Conservation (phyloP, 2,113 vertebrate species). For the Platysteira castanea region DNA sequence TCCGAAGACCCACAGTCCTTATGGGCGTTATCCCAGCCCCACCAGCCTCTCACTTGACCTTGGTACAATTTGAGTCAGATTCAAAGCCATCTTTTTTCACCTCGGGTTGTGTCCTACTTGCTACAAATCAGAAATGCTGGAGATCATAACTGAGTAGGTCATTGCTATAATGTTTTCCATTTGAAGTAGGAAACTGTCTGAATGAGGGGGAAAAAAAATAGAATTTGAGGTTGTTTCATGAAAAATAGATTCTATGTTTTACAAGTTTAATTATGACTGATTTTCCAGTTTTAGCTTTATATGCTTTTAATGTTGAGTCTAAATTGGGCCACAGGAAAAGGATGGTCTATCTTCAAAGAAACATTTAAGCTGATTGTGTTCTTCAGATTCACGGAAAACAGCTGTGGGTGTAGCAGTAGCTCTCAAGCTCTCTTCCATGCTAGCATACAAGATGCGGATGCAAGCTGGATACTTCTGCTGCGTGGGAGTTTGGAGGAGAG, state of each 20-base stretch:
- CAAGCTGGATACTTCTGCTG: not conserved
- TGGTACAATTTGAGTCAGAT: not conserved
- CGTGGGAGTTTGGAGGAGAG: constrained; percentile 23
- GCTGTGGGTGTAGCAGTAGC: constrained; percentile 45
- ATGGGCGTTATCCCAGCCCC: not conserved
- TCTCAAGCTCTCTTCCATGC: constrained; percentile 45
- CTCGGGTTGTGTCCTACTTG: not conserved
- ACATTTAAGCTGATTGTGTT: constrained; percentile 21
- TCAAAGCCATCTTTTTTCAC: not conserved
- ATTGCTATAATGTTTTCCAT: not conserved
- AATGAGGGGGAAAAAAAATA: not conserved
- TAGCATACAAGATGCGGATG: not conserved
- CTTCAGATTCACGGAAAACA: constrained; percentile 67
- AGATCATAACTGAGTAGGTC: not conserved
- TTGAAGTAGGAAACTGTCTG: not conserved
- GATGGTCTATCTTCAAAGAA: constrained; percentile 66
- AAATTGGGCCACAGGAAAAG: constrained; percentile 73
- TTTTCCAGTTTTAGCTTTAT: constrained; percentile 48
- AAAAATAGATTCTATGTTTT: constrained; percentile 4
- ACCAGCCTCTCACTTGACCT: not conserved
- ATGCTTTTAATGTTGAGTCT: constrained; percentile 48
- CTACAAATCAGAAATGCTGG: not conserved
- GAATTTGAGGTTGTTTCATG: not conserved
- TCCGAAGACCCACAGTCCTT: not conserved
- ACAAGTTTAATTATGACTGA: constrained; percentile 4